Evolutionary conservation across 2,888 invertebrate genomes (phyloP), one percentile per base, ranked within the genome.

Genomic region (Hedya salicella): DNA sequence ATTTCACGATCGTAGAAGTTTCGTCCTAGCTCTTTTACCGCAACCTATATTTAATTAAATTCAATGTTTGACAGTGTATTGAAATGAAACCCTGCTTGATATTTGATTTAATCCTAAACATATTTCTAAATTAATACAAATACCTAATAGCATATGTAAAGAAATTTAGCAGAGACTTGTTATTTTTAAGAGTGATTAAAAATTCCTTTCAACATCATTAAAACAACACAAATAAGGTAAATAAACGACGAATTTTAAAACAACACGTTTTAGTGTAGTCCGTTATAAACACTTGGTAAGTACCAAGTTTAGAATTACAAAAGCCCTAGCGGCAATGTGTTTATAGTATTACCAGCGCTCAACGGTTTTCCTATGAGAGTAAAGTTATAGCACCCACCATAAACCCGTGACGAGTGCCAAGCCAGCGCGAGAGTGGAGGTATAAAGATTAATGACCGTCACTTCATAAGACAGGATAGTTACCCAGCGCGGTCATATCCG

Each of bases 391-490:
- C 76, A 67, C 77, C 72, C 73, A 70, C 72, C 71, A 71, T 76
- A 75, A 75, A 73, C 70, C 72, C 68, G 69, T 70, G 72, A 75
- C 69, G 68, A 73, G 76, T 72, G 75, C 71, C 65, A 66, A 61
- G 60, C 49, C 73, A 70, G 74, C 72, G 72, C 70, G 69, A 74
- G 72, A 78, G 73, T 75, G 73, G 71, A 72, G 77, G 73, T 75
- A 73, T 76, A 77, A 76, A 78, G 79, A 78, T 82, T 79, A 80
- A 82, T 78, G 77, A 70, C 70, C 71, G 71, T 73, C 69, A 72
- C 68, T 70, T 68, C 61, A 70, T 68, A 70, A 66, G 59, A 67
- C 59, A 54, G 62, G 42, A 67, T 53, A 54, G 60, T 50, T 46
- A 61, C 62, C 39, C 49, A 62, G 60, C 53, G 25, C 46, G 40